These are phyloP conservation scores for Agonopterix subpropinquella DNA, from an alignment of 2,888 invertebrate species.

Conservation along the genomic window DNA sequence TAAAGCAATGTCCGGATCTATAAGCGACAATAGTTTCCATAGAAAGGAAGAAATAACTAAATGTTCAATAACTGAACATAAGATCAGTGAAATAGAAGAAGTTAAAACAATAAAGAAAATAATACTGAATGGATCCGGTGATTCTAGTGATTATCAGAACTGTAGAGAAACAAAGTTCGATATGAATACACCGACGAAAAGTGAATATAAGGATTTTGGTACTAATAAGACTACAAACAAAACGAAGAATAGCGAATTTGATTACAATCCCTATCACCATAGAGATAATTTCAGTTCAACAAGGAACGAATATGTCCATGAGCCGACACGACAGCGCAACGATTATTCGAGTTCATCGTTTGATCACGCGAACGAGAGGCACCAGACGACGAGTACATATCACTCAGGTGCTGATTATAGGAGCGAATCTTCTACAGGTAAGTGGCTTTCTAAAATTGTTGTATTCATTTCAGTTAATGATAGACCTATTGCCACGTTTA, in stretches of 20 bases:
- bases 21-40: slow-evolving; percentile 53
- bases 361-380: slow-evolving; percentile 13
- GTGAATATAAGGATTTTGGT: neutral
- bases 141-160: slow-evolving; percentile 16
- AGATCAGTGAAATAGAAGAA: slow-evolving; percentile 63
- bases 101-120: slow-evolving; percentile 67
- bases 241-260: neutral
- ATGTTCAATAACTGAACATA: slow-evolving; percentile 58
- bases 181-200: neutral
- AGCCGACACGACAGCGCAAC: slow-evolving; percentile 25
- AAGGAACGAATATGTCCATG: slow-evolving; percentile 21
- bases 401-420: slow-evolving; percentile 19
- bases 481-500: no score
- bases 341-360: slow-evolving; percentile 28
- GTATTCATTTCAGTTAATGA: no score
- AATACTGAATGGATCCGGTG: slow-evolving; percentile 51
- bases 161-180: neutral
- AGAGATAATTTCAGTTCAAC: slow-evolving; percentile 4
- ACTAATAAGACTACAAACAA: neutral
- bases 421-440: slow-evolving; percentile 15
- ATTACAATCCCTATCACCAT: neutral
- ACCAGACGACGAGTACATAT: slow-evolving; percentile 20
- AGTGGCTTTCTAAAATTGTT: slow-evolving; percentile 5
- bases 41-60: slow-evolving; percentile 52
- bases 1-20: slow-evolving; percentile 44